Evolutionary conservation across 2,797 vertebrate species (phyloP).

Genomic region (Labeo calbasu): DNA sequence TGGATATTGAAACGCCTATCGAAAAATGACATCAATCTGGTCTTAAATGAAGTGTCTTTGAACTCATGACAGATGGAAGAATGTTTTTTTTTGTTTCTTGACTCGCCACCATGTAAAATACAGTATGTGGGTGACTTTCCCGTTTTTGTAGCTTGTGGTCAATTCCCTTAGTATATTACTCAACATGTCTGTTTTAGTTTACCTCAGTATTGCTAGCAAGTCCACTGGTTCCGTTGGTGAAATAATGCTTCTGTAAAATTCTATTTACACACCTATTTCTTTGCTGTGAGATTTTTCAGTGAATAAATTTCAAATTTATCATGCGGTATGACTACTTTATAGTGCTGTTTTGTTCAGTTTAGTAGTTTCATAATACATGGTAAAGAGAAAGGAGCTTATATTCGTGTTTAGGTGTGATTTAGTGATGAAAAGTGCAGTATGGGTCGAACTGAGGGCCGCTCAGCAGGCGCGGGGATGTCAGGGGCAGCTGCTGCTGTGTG

Average conservation of each 20-base stretch:
- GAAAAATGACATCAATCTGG: not conserved
- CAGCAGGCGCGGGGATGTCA: conserved; percentile 56
- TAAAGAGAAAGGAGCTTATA: not conserved
- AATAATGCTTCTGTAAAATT: not conserved
- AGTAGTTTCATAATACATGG: not conserved
- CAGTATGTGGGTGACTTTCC: not conserved
- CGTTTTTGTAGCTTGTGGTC: not conserved
- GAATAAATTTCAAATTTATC: not conserved
- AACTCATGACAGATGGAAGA: not conserved
- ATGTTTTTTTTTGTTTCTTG: not conserved
- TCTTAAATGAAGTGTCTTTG: not conserved
- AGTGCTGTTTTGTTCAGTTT: not conserved
- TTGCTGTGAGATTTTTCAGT: not conserved
- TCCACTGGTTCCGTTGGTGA: not conserved
- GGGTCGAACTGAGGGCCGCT: conserved; percentile 15
- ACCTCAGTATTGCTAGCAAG: not conserved
- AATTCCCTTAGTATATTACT: not conserved
- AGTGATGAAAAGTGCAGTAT: conserved; percentile 15
- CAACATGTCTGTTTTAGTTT: not conserved
- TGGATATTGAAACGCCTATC: not conserved
- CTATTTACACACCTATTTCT: not conserved
- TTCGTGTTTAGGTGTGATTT: not conserved
- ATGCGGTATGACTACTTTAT: not conserved
- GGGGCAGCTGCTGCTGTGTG: conserved; percentile 59
- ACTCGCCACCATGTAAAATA: not conserved